phyloP scores from a whole-genome alignment of 2,797 vertebrate genomes.

The Catamblyrhynchus diadema region DNA sequence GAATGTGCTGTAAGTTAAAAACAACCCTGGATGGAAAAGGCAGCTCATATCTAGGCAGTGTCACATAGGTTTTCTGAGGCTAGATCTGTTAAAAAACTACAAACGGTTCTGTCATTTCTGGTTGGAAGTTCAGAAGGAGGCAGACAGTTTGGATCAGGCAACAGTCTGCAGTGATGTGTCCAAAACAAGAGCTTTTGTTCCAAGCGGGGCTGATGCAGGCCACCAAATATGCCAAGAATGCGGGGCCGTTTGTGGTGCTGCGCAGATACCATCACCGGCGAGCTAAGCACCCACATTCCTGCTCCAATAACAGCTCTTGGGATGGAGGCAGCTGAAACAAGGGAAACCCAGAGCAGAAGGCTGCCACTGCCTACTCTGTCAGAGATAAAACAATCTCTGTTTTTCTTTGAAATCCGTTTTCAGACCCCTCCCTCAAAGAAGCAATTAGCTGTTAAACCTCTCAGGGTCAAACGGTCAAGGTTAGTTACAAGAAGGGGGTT shows the following conservation, averaged over 20 bases:
- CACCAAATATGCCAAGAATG: conserved; percentile 60
- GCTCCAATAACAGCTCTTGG: not conserved
- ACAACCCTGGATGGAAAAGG: not conserved
- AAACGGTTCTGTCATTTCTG: not conserved
- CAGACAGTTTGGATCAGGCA: conserved; percentile 45
- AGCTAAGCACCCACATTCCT: conserved; percentile 23
- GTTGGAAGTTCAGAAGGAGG: conserved; percentile 3
- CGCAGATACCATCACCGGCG: conserved; percentile 25
- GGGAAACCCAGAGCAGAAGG: not conserved
- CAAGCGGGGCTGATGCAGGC: conserved; percentile 44
- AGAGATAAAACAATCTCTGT: not conserved
- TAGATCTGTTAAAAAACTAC: not conserved
- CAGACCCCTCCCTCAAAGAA: not conserved
- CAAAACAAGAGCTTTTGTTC: conserved; percentile 68
- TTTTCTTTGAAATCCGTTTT: not conserved
- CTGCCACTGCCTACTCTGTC: not conserved
- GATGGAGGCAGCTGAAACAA: not conserved
- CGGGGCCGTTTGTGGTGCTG: conserved; percentile 25
- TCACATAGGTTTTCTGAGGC: not conserved
- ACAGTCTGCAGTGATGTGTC: conserved; percentile 24
- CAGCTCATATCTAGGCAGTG: not conserved
- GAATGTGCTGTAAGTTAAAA: not conserved
- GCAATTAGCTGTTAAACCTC: not conserved
- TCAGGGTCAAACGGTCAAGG: not conserved
- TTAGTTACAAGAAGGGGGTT: not conserved